Base-by-base conservation (phyloP, 2,797 vertebrate species). In the Aselliscus stoliczkanus region DNA sequence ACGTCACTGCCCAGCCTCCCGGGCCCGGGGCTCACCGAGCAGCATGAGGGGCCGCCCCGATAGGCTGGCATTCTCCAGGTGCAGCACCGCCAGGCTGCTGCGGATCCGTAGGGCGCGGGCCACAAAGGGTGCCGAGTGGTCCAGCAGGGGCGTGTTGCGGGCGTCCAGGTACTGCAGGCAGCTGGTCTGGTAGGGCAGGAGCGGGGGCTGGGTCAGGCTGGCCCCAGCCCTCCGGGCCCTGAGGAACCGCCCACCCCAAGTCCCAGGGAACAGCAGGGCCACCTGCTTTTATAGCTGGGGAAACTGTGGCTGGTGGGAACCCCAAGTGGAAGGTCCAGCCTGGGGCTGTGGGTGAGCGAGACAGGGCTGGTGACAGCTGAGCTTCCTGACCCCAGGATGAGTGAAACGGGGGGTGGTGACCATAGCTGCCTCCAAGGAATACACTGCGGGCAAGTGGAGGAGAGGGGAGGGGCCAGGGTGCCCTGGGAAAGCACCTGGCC, bases 131-230 rank as follows among this genome's bases (percentile, higher is more conserved):
- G 99, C 99, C 0, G 99, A 99, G 96, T 99, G 99, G 92, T 99
- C 99, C 98, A 99, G 98, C 70, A 99, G 97, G 0, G 99, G 99
- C 0, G 99, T 99, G 98, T 99, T 99, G 4, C 99, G 99, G 31
- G 99, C 99, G 0, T 99, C 99, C 88, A 99, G 98, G 94, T 99
- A 99, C 98, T 99, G 99, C 94, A 99, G 99, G 93, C 99, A 99
- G 97, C 99, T 99, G 0, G 99, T 99, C 99, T 99, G 97, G 0
- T 21, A 80, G 37, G 20, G 29, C 37, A 23, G 27, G 60, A 4
- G 65, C 5, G 1, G n/a, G 23, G 18, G 21, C 14, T 7, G 60
- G 34, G 76, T 88, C 77, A 90, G 85, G 37, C 34, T 4, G 29
- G 75, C 31, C 70, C 52, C 29, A 4, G 34, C 31, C 1, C 21